Evolutionary conservation across 2,113 vertebrate genomes (phyloP).

Genomic region (Callospermophilus lateralis): DNA sequence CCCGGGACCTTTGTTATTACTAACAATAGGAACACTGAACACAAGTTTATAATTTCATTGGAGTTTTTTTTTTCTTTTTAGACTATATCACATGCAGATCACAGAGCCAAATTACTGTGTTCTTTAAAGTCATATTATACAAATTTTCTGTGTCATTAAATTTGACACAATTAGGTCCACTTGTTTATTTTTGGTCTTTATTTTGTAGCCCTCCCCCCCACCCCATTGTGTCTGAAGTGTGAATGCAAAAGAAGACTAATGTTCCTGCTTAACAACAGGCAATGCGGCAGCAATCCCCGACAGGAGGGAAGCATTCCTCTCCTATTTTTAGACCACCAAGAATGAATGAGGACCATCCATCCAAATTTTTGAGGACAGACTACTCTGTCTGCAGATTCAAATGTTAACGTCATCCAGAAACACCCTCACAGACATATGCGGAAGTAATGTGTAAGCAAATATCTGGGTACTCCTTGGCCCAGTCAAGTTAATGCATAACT

Average conservation of each 20-base stretch:
- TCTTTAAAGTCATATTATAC: background rate
- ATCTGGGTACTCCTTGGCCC: background rate
- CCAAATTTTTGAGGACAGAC: no score
- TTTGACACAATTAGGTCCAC: background rate
- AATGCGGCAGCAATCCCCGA: no score
- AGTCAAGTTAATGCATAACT: background rate
- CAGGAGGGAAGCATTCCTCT: no score
- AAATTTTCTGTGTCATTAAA: background rate
- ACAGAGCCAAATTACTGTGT: background rate
- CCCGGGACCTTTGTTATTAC: background rate
- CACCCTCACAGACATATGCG: no score
- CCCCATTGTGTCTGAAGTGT: background rate
- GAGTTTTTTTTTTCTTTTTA: background rate
- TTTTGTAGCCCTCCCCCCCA: accelerated
- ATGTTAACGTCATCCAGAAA: background rate
- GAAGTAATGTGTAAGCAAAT: background rate
- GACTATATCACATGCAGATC: background rate
- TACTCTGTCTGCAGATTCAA: background rate
- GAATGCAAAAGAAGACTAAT: background rate
- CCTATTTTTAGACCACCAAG: no score
- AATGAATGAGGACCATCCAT: background rate
- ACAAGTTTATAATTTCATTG: background rate
- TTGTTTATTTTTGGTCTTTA: background rate
- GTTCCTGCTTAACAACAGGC: background rate
- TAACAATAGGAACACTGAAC: background rate